Evolutionary conservation across 2,797 vertebrate genomes (phyloP).

Genomic region (Coregonus ussuriensis): DNA sequence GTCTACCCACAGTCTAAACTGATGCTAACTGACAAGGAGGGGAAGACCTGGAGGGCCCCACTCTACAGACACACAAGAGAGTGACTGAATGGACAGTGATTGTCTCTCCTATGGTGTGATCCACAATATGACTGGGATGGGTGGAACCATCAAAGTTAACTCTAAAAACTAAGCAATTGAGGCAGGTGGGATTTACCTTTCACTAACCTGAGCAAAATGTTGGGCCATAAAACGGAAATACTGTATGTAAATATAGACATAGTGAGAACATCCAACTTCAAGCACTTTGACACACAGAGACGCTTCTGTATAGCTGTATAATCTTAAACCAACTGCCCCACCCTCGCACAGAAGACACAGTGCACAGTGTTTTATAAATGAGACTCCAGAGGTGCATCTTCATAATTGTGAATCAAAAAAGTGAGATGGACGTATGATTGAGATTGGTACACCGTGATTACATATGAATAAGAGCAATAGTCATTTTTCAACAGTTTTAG

Average conservation of each 20-base stretch:
- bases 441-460: slow-evolving; percentile 74
- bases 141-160: neutral
- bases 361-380: slow-evolving; percentile 63
- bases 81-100: slow-evolving; percentile 25
- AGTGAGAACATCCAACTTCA: neutral
- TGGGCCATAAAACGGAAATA: neutral
- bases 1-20: neutral
- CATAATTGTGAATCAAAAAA: slow-evolving; percentile 74
- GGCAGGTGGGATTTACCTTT: neutral
- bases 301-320: neutral
- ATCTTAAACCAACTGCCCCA: neutral
- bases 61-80: neutral
- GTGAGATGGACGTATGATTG: slow-evolving; percentile 73
- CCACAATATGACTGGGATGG: neutral
- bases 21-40: slow-evolving; percentile 63
- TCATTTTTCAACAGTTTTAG: slow-evolving; percentile 79
- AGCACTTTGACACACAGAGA: neutral
- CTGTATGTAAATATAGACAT: neutral
- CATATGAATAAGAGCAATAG: slow-evolving; percentile 63
- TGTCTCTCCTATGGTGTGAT: slow-evolving; percentile 49
- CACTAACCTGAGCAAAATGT: neutral
- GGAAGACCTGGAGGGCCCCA: slow-evolving; percentile 37
- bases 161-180: neutral
- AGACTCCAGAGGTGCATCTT: slow-evolving; percentile 72
- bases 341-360: slow-evolving; percentile 37